Evolutionary conservation across 2,888 invertebrate species (phyloP).

Genomic region (Noctua janthina): DNA sequence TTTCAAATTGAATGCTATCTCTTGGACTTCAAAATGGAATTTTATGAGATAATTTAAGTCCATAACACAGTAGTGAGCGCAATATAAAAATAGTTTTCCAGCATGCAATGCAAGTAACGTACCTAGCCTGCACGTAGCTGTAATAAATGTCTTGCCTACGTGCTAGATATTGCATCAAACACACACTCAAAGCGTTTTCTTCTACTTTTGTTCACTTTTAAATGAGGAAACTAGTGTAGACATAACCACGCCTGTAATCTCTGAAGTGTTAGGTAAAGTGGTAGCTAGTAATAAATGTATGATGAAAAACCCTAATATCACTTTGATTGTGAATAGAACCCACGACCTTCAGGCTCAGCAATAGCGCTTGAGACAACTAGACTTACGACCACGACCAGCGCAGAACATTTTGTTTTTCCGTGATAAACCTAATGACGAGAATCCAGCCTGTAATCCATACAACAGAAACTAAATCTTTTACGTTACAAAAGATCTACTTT

Average conservation of each 20-base stretch:
- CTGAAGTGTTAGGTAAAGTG: not conserved
- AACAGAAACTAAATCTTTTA: not conserved
- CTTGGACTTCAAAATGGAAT: not conserved
- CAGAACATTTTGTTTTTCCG: not conserved
- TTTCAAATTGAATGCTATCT: not conserved
- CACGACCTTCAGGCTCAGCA: not conserved
- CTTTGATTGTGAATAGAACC: not conserved
- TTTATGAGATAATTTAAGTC: not conserved
- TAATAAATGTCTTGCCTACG: slow-evolving; percentile 26
- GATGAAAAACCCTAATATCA: not conserved
- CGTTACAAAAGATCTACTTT: not conserved
- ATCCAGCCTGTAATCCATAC: not conserved
- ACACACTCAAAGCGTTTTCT: not conserved
- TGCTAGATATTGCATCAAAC: slow-evolving; percentile 3
- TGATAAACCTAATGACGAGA: not conserved
- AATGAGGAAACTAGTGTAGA: not conserved
- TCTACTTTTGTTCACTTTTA: not conserved
- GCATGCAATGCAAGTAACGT: slow-evolving; percentile 3
- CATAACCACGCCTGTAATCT: not conserved
- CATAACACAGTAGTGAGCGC: not conserved
- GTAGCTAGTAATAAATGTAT: not conserved
- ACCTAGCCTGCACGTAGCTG: slow-evolving; percentile 9
- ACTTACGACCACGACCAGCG: not conserved
- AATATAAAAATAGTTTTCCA: not conserved
- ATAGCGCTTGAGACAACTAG: not conserved